Evolutionary conservation across 2,113 vertebrate genomes (phyloP).

Genomic region (Pogona vitticeps): DNA sequence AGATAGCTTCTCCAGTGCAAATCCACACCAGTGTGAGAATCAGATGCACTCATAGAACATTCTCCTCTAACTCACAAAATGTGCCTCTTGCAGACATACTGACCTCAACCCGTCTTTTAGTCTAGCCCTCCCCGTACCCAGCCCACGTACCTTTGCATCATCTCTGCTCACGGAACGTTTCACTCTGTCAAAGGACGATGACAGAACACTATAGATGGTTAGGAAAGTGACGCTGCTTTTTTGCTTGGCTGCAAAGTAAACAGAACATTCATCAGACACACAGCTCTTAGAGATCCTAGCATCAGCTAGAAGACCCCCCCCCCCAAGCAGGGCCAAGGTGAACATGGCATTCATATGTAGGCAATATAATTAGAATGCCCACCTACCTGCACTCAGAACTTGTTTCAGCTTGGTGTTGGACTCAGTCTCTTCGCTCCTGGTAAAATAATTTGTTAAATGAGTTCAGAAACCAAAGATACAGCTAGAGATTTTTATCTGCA

Average conservation of each 20-base stretch:
- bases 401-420: constrained; percentile 1
- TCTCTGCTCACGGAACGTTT: not conserved
- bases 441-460: not conserved
- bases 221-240: not conserved
- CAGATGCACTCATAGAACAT: not conserved
- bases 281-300: not conserved
- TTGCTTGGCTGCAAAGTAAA: constrained; percentile 12
- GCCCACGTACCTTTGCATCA: not conserved
- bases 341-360: not conserved
- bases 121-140: too few relatives aligned
- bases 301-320: not conserved
- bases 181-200: not conserved
- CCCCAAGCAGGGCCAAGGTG: not conserved
- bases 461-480: not conserved
- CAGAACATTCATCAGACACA: not conserved
- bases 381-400: constrained; percentile 8
- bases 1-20: not conserved
- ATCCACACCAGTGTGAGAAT: not conserved
- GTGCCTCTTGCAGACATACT: too few relatives aligned
- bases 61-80: not conserved
- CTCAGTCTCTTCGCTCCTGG: not conserved
- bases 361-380: not conserved
- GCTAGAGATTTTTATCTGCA: too few relatives aligned
- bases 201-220: constrained; percentile 13
- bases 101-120: too few relatives aligned